phyloP scores from a whole-genome alignment of 2,797 vertebrate species.

The Monodelphis domestica region DNA sequence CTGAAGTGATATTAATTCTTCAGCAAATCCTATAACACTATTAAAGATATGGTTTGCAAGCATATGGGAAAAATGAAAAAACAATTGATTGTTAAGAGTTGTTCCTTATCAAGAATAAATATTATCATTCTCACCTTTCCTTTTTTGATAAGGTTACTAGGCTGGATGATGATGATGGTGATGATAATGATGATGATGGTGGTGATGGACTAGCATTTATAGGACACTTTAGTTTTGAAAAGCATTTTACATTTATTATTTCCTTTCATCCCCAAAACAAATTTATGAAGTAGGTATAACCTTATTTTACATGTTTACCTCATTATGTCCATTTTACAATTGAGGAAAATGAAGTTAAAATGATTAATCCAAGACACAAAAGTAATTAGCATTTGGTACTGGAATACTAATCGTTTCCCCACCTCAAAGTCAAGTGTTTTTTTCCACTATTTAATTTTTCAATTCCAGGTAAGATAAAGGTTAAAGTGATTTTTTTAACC shows the following conservation, averaged over 20 bases:
- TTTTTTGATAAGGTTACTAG: not conserved
- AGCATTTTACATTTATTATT: not conserved
- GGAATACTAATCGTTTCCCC: too few relatives aligned
- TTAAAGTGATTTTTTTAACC: too few relatives aligned
- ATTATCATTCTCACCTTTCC: not conserved
- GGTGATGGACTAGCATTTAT: not conserved
- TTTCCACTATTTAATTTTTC: too few relatives aligned
- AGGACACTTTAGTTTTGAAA: not conserved
- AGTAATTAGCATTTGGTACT: too few relatives aligned
- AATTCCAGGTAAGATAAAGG: too few relatives aligned
- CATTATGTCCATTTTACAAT: too few relatives aligned
- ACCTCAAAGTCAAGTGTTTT: too few relatives aligned
- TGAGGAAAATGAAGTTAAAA: too few relatives aligned
- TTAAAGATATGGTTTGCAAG: not conserved
- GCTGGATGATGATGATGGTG: not conserved
- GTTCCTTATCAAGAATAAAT: not conserved
- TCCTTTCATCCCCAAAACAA: not conserved
- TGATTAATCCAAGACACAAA: too few relatives aligned
- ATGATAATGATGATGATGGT: not conserved
- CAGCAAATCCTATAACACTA: not conserved
- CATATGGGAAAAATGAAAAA: not conserved
- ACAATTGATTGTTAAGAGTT: not conserved
- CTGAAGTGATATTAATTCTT: not conserved
- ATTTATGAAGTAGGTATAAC: not conserved
- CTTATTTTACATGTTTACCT: not conserved